Base-by-base conservation (phyloP, 1,140 invertebrate species). In the Cephus cinctus region DNA sequence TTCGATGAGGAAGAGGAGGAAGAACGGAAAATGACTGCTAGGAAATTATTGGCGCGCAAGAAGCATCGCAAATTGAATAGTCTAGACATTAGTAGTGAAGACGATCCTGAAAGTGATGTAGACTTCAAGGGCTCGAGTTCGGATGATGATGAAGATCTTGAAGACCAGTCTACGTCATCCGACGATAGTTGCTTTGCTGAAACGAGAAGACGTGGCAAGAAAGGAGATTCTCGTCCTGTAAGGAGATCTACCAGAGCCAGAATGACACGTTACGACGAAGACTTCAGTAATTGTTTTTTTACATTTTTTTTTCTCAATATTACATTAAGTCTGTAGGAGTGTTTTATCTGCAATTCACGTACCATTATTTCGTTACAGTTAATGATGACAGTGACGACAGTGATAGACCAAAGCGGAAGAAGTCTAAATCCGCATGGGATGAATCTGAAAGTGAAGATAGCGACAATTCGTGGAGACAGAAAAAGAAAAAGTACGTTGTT, bases 41-140 rank as follows among this genome's bases (percentile, higher is more conserved):
- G 57, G 15, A 77, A 71, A 53, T 34, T 73, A 8, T 42, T 73
- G 5, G 67, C 71, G 5, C 81, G 80, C 40, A 88, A 88, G 54
- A 89, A 89, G 60, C 79, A 84, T 19, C 76, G 87, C 1, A 88
- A 88, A 54, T 70, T 94, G 1, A 92, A 90, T 59, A 89, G 86
- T 49, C 73, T 95, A 8, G 90, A 93, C 56, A 83, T 89, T 3
- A 85, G 85, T 21, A 90, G 87, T 30, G 89, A 89, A 45, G 88
- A 90, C 47, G 88, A 90, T 64, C 84, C 83, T 48, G 81, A 84
- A 50, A 90, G 86, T 2, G 91, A 94, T 63, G 90, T 93, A 71
- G 90, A 93, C 68, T 94, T 94, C 54, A 90, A 91, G 59, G 87
- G 83, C n/a, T 71, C 73, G 0, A 81, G 76, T 63, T 81, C 78